Conservation (phyloP, 2,888 invertebrate genomes). For the Drosophila demipolita region DNA sequence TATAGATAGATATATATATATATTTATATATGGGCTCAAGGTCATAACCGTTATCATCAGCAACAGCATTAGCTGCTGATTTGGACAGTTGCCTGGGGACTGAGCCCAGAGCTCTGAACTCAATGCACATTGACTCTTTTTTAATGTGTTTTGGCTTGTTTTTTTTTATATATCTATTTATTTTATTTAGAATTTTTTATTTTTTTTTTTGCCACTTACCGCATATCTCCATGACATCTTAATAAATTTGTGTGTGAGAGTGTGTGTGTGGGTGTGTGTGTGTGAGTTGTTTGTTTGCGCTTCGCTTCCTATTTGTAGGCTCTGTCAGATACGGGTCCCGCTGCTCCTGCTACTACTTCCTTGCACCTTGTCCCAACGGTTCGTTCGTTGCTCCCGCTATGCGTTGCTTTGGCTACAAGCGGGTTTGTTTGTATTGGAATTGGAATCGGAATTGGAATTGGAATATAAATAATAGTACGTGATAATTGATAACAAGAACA, state of each 20-base stretch:
- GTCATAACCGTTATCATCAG: conserved; percentile 34
- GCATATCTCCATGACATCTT: conserved; percentile 84
- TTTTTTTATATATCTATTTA: background rate
- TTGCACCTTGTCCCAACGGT: conserved; percentile 20
- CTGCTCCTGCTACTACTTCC: conserved; percentile 8
- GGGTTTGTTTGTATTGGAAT: conserved; percentile 43
- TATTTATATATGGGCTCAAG: conserved; percentile 47
- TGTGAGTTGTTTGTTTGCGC: conserved; percentile 14
- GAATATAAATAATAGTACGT: conserved; percentile 51
- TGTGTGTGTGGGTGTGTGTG: conserved; percentile 1
- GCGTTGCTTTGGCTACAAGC: conserved; percentile 62
- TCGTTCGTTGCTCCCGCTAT: conserved; percentile 55
- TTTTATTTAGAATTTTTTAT: background rate
- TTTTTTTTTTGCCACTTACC: conserved; percentile 68
- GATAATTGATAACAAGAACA: conserved; percentile 27
- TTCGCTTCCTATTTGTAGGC: conserved; percentile 11
- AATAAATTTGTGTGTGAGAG: conserved; percentile 39
- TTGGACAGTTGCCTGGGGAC: conserved; percentile 41
- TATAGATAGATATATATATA: background rate
- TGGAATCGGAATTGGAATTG: conserved; percentile 33
- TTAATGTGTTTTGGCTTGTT: background rate
- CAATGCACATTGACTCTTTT: conserved; percentile 12
- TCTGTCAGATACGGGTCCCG: conserved; percentile 4
- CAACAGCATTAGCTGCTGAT: conserved; percentile 28
- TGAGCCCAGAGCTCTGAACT: conserved; percentile 21